Evolutionary conservation across 2,797 vertebrate genomes (phyloP).

Genomic region (Gallinago solitaria): DNA sequence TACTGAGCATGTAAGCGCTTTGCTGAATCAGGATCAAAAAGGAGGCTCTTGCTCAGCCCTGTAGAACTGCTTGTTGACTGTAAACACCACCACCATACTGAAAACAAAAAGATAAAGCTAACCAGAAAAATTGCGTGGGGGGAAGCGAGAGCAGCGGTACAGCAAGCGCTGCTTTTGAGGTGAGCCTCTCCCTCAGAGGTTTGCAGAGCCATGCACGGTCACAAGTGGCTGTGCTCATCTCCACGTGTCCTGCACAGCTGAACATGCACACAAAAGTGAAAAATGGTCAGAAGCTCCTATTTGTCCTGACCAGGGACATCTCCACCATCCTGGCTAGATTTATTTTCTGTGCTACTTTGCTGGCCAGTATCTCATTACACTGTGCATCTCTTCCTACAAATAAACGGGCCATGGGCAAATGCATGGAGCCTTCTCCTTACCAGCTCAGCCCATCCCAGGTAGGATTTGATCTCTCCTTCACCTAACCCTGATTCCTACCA

Average conservation of each 20-base stretch:
- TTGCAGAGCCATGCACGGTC: neutral
- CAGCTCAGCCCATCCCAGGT: neutral
- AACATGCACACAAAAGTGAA: rapidly evolving
- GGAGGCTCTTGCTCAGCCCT: neutral
- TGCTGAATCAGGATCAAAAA: constrained; percentile 30
- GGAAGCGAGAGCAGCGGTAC: neutral
- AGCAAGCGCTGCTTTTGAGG: neutral
- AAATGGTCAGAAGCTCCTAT: neutral
- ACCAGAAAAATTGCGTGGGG: constrained; percentile 2
- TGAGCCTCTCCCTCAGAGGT: neutral
- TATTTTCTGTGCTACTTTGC: neutral
- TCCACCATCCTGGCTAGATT: neutral
- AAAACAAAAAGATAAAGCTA: constrained; percentile 4
- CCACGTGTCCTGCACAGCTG: neutral
- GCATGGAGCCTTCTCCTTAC: neutral
- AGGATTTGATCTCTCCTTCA: neutral
- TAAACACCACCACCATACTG: neutral
- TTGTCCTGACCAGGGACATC: neutral
- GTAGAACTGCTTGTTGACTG: constrained; percentile 10
- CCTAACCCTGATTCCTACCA: neutral
- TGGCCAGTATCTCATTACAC: neutral
- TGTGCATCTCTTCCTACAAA: neutral
- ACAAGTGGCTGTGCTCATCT: neutral
- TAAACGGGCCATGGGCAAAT: neutral
- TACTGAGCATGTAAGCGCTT: neutral